Percentiles rank a stretch among this genome's conserved stretches.
phyloP scores from a whole-genome alignment of 2,797 vertebrate genomes.

The Pangasius mekongensis region DNA sequence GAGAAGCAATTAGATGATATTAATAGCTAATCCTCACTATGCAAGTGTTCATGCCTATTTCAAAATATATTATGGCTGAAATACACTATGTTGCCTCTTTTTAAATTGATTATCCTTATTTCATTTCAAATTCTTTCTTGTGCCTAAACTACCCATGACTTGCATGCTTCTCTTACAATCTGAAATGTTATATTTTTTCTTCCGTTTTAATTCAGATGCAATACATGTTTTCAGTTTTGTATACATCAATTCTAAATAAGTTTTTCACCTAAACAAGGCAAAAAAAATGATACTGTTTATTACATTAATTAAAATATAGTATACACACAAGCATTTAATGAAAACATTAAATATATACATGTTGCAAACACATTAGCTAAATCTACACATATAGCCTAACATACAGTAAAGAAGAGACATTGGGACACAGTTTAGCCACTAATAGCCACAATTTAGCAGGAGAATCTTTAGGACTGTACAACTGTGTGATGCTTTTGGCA shows the following conservation, averaged over 20 bases:
- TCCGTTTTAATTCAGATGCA: neutral
- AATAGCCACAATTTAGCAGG: neutral
- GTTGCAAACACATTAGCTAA: neutral
- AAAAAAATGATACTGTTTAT: conserved; percentile 9
- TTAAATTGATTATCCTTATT: neutral
- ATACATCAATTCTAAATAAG: neutral
- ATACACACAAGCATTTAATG: neutral
- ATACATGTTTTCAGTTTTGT: neutral
- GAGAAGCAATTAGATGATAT: neutral
- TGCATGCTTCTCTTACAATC: neutral
- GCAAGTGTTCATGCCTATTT: neutral
- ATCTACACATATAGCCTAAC: neutral
- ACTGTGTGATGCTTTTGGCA: neutral
- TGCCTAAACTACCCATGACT: neutral
- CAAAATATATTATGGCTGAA: too few relatives aligned
- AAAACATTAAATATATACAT: conserved; percentile 20
- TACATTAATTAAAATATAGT: neutral
- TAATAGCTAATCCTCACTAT: neutral
- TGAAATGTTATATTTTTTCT: neutral
- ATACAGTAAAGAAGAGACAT: neutral
- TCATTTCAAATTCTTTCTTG: neutral
- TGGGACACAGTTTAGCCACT: neutral
- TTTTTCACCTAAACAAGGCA: neutral
- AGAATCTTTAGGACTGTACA: neutral
- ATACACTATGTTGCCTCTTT: neutral